Conservation (phyloP, 2,888 invertebrate species). For the Rugalucina vietnamica region DNA sequence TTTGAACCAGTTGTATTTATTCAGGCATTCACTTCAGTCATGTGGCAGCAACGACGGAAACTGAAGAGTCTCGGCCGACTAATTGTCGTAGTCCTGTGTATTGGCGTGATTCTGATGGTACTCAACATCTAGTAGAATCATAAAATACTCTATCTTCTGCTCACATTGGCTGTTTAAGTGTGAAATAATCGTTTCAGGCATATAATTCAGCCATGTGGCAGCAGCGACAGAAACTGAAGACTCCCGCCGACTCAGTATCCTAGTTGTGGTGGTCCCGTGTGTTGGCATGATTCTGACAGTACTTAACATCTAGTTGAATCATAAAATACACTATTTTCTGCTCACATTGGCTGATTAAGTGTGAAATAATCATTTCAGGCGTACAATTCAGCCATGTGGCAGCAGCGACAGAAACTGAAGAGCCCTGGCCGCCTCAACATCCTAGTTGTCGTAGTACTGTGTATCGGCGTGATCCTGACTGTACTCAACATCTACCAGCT, state of each 20-base stretch:
- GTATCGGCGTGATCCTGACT: constrained; percentile 74
- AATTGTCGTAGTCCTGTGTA: constrained; percentile 67
- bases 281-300: constrained; percentile 75
- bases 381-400: background rate
- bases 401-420: background rate
- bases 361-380: too few relatives aligned
- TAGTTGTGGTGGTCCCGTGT: constrained; percentile 70
- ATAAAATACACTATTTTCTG: too few relatives aligned
- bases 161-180: too few relatives aligned
- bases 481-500: constrained; percentile 80
- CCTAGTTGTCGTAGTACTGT: constrained; percentile 69
- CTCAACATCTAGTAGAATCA: constrained; percentile 81
- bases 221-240: background rate
- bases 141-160: too few relatives aligned
- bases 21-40: background rate
- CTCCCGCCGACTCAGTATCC: background rate
- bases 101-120: constrained; percentile 75
- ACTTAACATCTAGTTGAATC: constrained; percentile 81
- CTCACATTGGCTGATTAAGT: too few relatives aligned
- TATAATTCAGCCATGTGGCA: background rate
- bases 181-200: too few relatives aligned
- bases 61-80: background rate
- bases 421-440: background rate
- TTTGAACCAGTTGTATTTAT: too few relatives aligned
- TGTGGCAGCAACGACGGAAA: background rate